Evolutionary conservation across 2,888 invertebrate genomes (phyloP).

Genomic region (Lamellibrachia satsuma): DNA sequence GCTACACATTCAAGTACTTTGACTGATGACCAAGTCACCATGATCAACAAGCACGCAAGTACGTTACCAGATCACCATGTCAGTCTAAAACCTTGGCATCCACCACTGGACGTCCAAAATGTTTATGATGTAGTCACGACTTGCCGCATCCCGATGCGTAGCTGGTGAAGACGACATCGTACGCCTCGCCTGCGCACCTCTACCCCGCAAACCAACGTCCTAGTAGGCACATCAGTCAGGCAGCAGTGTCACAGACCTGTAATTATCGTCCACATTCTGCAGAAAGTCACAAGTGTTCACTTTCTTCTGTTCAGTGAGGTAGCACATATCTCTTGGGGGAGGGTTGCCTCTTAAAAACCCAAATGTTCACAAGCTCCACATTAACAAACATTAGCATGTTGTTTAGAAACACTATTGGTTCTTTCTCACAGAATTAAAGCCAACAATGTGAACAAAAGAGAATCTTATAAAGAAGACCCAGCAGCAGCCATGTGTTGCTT

Average conservation of each 20-base stretch:
- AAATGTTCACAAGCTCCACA: constrained; percentile 13
- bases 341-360: not conserved
- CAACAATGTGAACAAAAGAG: not conserved
- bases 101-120: not conserved
- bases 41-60: not conserved
- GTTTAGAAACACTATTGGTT: not conserved
- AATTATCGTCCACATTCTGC: not conserved
- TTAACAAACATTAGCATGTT: not conserved
- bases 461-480: not conserved
- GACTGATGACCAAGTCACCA: not conserved
- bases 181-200: not conserved
- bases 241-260: not conserved
- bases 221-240: not conserved
- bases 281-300: not conserved
- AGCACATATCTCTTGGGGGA: not conserved
- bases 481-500: not conserved
- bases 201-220: not conserved
- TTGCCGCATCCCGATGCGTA: not conserved
- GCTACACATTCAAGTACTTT: constrained; percentile 1
- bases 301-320: not conserved
- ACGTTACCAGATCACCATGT: not conserved
- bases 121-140: not conserved
- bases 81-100: not conserved
- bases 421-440: not conserved
- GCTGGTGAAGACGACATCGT: not conserved